Evolutionary conservation across 2,888 invertebrate genomes (phyloP), one percentile per base, ranked within the genome.

Genomic region (Diarsia dahlii): DNA sequence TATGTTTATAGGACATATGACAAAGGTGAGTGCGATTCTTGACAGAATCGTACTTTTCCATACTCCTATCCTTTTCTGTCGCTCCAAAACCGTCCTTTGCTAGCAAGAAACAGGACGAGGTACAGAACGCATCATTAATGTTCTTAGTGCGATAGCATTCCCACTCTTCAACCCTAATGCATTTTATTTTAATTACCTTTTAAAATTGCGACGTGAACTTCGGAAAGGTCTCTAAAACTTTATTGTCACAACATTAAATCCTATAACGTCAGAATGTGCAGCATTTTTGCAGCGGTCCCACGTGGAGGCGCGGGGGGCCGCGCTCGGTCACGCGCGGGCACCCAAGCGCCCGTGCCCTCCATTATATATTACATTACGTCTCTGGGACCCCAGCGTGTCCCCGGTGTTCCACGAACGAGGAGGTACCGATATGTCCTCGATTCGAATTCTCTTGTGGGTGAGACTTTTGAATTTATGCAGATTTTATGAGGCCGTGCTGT

Each of bases 341-440:
- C 80, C 75, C 74, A n/a, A 71, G 82, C 75, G 70, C 80, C 77
- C 74, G 20, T 73, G 82, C 76, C 80, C 79, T 84, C 80, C 83
- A 74, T 81, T 81, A 82, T 81, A 84, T 87, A 87, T 89, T 70
- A 82, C 70, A 13, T 80, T 82, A 70, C 78, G 23, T 82, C 69
- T 69, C 48, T 62, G 65, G 63, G 64, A 15, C 48, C 48, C 76
- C 52, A 23, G 39, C 50, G 46, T 39, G 69, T 78, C 82, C 68
- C 34, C 70, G 64, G 58, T 65, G 45, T 86, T 86, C 87, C 67
- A 65, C 76, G 85, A 89, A 88, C 76, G 77, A 65, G 64, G 56
- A 64, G 63, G 78, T 62, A 81, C 69, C 80, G 84, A 80, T 74
- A 84, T 80, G 85, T 78, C 75, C 72, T 68, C 75, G 34, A 84